Evolutionary conservation across 2,797 vertebrate species (phyloP).

Genomic region (Carapus acus): DNA sequence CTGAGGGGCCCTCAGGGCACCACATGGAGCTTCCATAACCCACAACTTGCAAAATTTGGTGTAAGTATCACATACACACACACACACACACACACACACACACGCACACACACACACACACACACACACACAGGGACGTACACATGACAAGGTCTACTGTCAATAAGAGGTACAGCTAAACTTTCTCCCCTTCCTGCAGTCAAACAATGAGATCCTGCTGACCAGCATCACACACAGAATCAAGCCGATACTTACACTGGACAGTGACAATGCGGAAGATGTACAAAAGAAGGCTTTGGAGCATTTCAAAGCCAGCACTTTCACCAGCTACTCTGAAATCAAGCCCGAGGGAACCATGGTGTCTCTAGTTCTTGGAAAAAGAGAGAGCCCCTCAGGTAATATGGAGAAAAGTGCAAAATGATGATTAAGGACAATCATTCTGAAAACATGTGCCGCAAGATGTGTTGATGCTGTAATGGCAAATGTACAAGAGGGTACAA

Average conservation of each 20-base stretch:
- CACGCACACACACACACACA: background rate
- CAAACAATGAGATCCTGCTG: constrained; percentile 62
- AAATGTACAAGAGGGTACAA: background rate
- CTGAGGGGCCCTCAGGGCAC: constrained; percentile 70
- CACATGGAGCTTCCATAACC: constrained; percentile 57
- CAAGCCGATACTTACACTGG: accelerated
- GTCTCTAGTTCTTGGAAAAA: constrained; percentile 44
- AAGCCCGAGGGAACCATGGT: constrained; percentile 12
- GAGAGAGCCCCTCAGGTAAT: constrained; percentile 34
- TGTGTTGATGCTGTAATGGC: background rate
- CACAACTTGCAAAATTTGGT: background rate
- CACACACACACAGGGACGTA: background rate
- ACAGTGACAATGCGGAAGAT: constrained; percentile 41
- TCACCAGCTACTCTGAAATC: constrained; percentile 73
- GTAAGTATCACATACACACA: constrained; percentile 52
- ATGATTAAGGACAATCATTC: background rate
- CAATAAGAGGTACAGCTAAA: constrained; percentile 15
- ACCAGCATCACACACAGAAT: accelerated
- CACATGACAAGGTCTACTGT: background rate
- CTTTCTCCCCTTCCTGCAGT: constrained; percentile 47
- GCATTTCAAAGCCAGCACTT: constrained; percentile 31
- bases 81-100: background rate
- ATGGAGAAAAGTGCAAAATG: background rate
- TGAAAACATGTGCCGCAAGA: background rate
- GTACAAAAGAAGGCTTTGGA: constrained; percentile 54